Evolutionary conservation across 2,797 vertebrate genomes (phyloP), one percentile per base, ranked within the genome.

Genomic region (Lagocephalus sceleratus): DNA sequence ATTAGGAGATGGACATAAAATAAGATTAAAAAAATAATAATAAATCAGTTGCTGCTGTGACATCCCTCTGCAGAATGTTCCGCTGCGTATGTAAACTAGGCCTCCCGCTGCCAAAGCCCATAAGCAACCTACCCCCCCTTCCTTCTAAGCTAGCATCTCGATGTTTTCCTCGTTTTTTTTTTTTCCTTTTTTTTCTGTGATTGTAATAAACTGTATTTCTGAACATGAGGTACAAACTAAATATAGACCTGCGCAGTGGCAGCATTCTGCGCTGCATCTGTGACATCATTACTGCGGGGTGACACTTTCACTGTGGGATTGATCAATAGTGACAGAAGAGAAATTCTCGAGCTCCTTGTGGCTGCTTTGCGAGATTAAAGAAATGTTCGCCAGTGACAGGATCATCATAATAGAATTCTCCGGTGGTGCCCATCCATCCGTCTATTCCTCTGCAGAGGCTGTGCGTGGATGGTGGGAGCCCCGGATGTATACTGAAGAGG

Each of bases 221-320:
- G 54, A 66, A 51, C 57, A 57, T 21, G 41, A 51, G 52, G 21
- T 22, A 20, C 19, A 21, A 26, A 63, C 57, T 82, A 73, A 69
- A 78, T 71, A 69, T 76, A 77, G 68, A 61, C 6, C 0, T 10
- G 19, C 38, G 41, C 32, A 51, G 51, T 57, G 68, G 47, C 57
- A 54, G 43, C 62, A n/a, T 79, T 83, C 47, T 71, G 22, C 35
- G 14, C 20, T 41, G 29, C 50, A 60, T 58, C 20, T 14, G 14
- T 59, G 63, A 73, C 58, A 62, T 76, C 57, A 65, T 73, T 61
- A 68, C 70, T 7, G 20, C 63, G 58, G 61, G 49, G 61, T 54
- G 60, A 63, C 66, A 57, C 20, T 53, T 68, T 75, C 59, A 69
- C 62, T 66, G 50, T 57, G 23, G 43, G 62, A 42, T 41, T 25